phyloP scores from a whole-genome alignment of 2,113 vertebrate species.

The Pangasianodon gigas region DNA sequence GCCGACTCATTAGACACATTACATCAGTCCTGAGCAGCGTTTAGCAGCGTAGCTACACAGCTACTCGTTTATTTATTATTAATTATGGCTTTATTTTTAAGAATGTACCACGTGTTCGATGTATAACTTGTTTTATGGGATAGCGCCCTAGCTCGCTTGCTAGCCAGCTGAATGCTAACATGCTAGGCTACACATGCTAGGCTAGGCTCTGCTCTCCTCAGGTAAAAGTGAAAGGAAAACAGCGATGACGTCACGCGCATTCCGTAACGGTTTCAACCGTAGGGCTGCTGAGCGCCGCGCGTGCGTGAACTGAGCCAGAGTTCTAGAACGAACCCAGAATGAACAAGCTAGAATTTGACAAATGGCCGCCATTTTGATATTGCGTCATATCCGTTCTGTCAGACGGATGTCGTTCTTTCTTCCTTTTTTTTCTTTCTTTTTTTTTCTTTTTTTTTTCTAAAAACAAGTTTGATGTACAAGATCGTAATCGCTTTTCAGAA shows the following conservation, averaged over 20 bases:
- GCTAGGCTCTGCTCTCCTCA: too few species aligned
- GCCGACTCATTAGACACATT: neutral
- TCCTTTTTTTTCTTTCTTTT: neutral
- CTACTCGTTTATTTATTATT: neutral
- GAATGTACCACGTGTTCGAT: neutral
- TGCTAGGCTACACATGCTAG: neutral
- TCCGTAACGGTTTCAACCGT: neutral
- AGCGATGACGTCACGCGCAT: neutral
- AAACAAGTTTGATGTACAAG: too few species aligned
- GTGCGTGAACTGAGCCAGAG: neutral
- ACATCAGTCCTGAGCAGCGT: neutral
- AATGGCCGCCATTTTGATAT: neutral
- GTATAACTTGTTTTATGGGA: neutral
- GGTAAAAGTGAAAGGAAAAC: slow-evolving; percentile 1
- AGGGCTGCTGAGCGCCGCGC: neutral
- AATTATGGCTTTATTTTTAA: neutral
- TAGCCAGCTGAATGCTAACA: neutral
- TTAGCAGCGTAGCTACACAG: neutral
- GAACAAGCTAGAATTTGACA: neutral
- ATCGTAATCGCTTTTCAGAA: neutral
- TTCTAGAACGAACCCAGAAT: neutral
- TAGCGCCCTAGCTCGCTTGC: neutral
- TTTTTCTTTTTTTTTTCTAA: neutral
- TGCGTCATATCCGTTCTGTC: neutral
- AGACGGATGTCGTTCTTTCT: neutral